A percentile compares a stretch with the other conserved stretches of the same genome.
These are phyloP conservation scores for Pollachius pollachius DNA, from an alignment of 2,113 vertebrate species.

Conservation along the genomic window DNA sequence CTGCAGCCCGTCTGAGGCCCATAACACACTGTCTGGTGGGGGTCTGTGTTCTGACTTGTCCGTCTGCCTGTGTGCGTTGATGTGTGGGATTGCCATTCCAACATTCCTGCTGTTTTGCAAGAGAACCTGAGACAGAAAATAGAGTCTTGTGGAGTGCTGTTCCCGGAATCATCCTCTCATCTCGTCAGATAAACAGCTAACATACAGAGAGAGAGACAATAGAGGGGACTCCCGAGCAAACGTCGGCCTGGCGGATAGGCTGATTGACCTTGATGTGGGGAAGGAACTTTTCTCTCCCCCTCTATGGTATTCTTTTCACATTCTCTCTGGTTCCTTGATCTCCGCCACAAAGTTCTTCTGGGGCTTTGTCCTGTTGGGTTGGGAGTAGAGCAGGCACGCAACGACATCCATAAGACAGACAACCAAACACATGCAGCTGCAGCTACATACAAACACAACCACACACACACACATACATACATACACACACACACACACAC, in stretches of 20 bases:
- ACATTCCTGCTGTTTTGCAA: constrained; percentile 58
- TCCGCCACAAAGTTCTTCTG: background rate
- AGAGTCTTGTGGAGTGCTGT: constrained; percentile 37
- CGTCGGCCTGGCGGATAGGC: constrained; percentile 35
- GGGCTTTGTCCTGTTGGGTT: background rate
- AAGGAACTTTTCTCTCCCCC: constrained; percentile 23
- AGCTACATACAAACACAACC: background rate
- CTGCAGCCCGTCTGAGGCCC: constrained; percentile 36
- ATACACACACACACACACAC: constrained; percentile 11
- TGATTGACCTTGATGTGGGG: constrained; percentile 51
- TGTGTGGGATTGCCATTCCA: constrained; percentile 44
- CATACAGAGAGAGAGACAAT: constrained; percentile 29
- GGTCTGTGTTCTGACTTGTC: constrained; percentile 45
- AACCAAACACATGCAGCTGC: background rate
- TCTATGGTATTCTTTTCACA: background rate
- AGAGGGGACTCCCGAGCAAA: constrained; percentile 41
- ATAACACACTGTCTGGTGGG: constrained; percentile 34
- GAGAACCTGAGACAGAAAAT: constrained; percentile 57
- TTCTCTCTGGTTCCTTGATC: background rate
- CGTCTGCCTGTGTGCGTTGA: constrained; percentile 14
- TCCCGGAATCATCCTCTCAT: constrained; percentile 37
- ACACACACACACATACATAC: background rate
- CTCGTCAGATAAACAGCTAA: constrained; percentile 48
- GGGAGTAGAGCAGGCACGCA: background rate
- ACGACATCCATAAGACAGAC: background rate